Evolutionary conservation across 2,113 vertebrate species (phyloP).

Genomic region (Perognathus longimembris): DNA sequence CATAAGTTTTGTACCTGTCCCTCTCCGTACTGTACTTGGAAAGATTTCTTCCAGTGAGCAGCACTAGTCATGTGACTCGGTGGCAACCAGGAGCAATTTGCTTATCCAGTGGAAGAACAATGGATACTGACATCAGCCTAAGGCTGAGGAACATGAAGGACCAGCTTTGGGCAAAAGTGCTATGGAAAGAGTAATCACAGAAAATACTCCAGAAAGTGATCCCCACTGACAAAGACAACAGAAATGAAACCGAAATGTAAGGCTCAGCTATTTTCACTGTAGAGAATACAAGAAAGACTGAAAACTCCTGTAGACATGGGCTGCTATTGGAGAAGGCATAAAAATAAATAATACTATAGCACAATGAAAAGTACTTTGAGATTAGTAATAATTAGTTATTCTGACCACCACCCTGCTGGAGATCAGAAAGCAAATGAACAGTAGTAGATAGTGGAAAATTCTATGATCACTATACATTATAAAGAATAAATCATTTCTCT

Average conservation of each 20-base stretch:
- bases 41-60: neutral
- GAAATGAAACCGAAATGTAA: constrained; percentile 25
- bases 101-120: neutral
- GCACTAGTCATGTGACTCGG: neutral
- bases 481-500: neutral
- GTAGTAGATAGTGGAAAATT: neutral
- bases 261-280: neutral
- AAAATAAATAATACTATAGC: neutral
- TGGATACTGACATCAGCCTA: neutral
- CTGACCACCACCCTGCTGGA: neutral
- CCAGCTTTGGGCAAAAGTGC: neutral
- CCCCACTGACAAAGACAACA: constrained; percentile 23
- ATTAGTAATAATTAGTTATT: neutral
- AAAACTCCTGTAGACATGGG: neutral
- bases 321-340: neutral
- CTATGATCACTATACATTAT: neutral
- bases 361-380: constrained; percentile 1
- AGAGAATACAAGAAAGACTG: constrained; percentile 39
- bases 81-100: constrained; percentile 39
- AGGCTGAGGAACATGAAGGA: neutral
- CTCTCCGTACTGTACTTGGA: neutral
- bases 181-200: constrained; percentile 14
- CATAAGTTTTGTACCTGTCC: neutral
- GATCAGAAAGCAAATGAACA: neutral
- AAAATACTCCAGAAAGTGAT: neutral